A percentile compares a stretch with the other conserved stretches of the same genome.
phyloP scores from a whole-genome alignment of 64 coral and sea anemone genomes.

The Pachyseris speciosa region DNA sequence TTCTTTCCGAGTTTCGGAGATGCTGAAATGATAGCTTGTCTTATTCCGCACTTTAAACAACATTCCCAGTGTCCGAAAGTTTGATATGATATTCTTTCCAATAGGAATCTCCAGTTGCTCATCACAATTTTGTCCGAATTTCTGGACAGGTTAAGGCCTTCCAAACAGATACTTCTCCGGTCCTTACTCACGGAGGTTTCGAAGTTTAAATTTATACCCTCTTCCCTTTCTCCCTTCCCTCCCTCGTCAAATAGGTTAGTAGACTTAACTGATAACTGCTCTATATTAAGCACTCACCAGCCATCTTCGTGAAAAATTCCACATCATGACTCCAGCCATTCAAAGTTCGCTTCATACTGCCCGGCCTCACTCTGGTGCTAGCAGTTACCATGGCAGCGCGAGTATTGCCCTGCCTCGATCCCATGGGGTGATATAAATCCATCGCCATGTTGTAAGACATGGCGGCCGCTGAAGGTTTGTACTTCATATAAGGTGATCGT shows the following conservation, averaged over 20 bases:
- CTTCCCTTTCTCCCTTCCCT: too few species aligned
- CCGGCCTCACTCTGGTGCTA: slow-evolving; percentile 15
- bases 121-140: too few species aligned
- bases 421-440: slow-evolving; percentile 61
- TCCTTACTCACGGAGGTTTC: too few species aligned
- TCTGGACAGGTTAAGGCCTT: too few species aligned
- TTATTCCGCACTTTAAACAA: too few species aligned
- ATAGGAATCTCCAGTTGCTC: too few species aligned
- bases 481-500: slow-evolving; percentile 2
- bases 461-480: slow-evolving; percentile 12
- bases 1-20: too few species aligned
- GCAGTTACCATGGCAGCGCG: slow-evolving; percentile 35
- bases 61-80: too few species aligned
- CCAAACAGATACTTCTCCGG: too few species aligned
- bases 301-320: neutral
- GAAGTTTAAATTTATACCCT: too few species aligned
- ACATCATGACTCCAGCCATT: slow-evolving; percentile 26
- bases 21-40: too few species aligned
- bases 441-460: slow-evolving; percentile 63
- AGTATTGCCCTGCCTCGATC: slow-evolving; percentile 39
- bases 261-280: neutral
- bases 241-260: neutral
- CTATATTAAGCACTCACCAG: neutral
- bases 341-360: slow-evolving; percentile 27
- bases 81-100: too few species aligned